Conservation (phyloP, 2,888 invertebrate genomes). For the Plagodis dolabraria region DNA sequence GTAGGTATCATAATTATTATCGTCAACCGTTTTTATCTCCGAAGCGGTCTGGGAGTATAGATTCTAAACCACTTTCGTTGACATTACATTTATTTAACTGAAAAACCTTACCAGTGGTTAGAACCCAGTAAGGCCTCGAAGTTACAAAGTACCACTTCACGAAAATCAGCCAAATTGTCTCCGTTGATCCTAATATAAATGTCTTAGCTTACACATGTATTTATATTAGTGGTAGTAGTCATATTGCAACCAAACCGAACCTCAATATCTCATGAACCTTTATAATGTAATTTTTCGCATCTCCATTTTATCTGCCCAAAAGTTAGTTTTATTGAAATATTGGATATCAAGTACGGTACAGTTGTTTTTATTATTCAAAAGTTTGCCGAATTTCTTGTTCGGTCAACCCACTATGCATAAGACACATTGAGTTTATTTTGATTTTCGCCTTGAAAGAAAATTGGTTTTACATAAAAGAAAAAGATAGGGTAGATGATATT, state of each 20-base stretch:
- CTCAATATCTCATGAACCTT: conserved; percentile 71
- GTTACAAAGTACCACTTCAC: no score
- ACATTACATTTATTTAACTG: no score
- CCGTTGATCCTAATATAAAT: neutral
- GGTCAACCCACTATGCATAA: conserved; percentile 51
- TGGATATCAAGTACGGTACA: conserved; percentile 79
- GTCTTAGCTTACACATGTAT: conserved; percentile 3
- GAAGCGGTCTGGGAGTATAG: no score
- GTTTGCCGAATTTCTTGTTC: conserved; percentile 57
- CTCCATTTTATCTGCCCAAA: conserved; percentile 75
- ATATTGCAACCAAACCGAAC: conserved; percentile 59
- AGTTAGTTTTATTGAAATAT: conserved; percentile 81
- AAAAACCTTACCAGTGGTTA: no score
- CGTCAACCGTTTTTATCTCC: no score
- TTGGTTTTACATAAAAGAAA: conserved; percentile 58
- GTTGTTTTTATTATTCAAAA: conserved; percentile 78
- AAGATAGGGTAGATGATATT: conserved; percentile 50
- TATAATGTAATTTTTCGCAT: conserved; percentile 80
- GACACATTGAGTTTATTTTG: conserved; percentile 66
- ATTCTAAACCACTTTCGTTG: no score
- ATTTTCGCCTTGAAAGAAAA: conserved; percentile 57
- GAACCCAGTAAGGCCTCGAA: no score
- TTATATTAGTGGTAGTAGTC: conserved; percentile 35
- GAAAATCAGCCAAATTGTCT: no score
- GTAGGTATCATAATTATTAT: no score